Evolutionary conservation across 2,113 vertebrate species (phyloP), one percentile per base, ranked within the genome.

Genomic region (Neodontobutis hainanensis): DNA sequence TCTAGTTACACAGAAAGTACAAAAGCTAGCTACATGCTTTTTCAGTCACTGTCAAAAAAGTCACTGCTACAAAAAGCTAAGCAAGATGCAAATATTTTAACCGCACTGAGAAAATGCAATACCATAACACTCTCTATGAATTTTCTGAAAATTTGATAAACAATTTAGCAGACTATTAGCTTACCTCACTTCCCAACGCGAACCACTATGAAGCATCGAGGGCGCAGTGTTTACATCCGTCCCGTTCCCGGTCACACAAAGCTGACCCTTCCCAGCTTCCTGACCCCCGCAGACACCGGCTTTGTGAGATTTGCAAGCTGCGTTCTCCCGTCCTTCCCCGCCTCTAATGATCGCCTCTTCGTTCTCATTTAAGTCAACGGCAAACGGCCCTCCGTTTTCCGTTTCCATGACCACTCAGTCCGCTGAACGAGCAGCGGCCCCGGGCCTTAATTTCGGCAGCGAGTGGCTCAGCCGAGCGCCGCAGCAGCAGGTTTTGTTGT

Each of bases 351-450:
- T 36, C 34, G 52, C 68, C 11, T 80, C 82, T 58, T 86, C 86
- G 62, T 90, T 89, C 36, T 90, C 90, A 68, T 89, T 92, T 34
- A 89, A 43, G 74, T 92, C 88, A 59, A 88, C 78, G 10, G 61
- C 44, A 34, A 78, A 56, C 55, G 77, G 71, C 9, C 53, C 83
- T 65, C 75, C 74, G 68, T 66, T 76, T 78, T 73, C 85, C 68
- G 64, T 65, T 14, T 90, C 92, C 92, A 92, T 92, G 63, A 49
- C 79, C 78, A 10, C 82, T 90, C 85, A 87, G 78, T 65, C 77
- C 78, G 42, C 43, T 55, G 15, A 35, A n/a, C 56, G 61, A 57
- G 64, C 76, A 56, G 66, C 78, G 59, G 64, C 45, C 65, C 63
- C 75, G 55, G 77, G 47, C 66, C 57, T 64, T 1, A 61, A 76